Conservation (phyloP, 2,888 invertebrate genomes). For the Argynnis bischoffii region DNA sequence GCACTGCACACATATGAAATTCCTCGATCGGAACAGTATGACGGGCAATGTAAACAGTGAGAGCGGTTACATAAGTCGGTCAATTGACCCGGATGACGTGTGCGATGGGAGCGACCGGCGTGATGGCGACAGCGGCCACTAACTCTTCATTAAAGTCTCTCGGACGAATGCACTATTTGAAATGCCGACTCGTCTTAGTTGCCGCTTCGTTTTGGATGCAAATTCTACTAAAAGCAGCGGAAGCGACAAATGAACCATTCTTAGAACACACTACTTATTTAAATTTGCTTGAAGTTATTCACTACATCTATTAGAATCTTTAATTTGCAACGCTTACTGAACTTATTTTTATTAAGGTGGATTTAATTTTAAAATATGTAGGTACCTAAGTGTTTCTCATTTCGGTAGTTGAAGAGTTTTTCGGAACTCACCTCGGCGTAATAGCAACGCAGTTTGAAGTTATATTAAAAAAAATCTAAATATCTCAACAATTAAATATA, state of each 20-base stretch:
- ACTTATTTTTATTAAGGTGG: too few relatives aligned
- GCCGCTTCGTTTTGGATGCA: slow-evolving; percentile 17
- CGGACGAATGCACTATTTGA: slow-evolving; percentile 25
- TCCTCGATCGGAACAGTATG: neutral
- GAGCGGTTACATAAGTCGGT: slow-evolving; percentile 54
- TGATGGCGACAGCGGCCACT: slow-evolving; percentile 12
- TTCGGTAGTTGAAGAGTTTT: too few relatives aligned
- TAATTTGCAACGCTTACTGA: neutral
- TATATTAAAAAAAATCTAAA: too few relatives aligned
- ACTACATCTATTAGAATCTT: neutral
- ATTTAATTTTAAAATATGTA: too few relatives aligned
- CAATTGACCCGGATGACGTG: slow-evolving; percentile 67
- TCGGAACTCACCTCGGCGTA: too few relatives aligned
- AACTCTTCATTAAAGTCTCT: slow-evolving; percentile 31
- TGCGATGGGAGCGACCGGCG: slow-evolving; percentile 26
- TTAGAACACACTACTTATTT: slow-evolving; percentile 7
- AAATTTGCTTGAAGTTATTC: slow-evolving; percentile 12
- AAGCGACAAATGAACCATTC: neutral
- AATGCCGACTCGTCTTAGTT: slow-evolving; percentile 20
- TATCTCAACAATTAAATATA: too few relatives aligned
- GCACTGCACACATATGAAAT: neutral
- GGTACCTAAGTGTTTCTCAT: too few relatives aligned
- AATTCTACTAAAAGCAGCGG: slow-evolving; percentile 14
- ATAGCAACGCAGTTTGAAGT: too few relatives aligned
- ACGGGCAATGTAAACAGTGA: slow-evolving; percentile 31